A percentile compares a stretch with the other conserved stretches of the same genome.
phyloP scores from a whole-genome alignment of 2,797 vertebrate genomes.

The Emydoidea blandingii region DNA sequence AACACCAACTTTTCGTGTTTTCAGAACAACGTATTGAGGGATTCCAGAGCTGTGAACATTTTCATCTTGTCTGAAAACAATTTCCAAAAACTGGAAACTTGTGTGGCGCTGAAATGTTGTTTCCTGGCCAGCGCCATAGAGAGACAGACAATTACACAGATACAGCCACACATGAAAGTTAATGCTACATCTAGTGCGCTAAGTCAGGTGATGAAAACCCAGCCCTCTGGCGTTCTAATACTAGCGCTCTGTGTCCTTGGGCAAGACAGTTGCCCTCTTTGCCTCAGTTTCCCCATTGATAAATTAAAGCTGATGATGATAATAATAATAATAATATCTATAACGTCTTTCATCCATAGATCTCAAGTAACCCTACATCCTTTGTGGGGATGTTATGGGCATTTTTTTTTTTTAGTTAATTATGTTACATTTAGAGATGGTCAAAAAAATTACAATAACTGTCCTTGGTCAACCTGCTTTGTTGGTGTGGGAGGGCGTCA shows the following conservation, averaged over 20 bases:
- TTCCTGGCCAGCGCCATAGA: background rate
- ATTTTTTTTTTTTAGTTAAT: slow-evolving; percentile 38
- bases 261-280: slow-evolving; percentile 15
- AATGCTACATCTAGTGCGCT: slow-evolving; percentile 26
- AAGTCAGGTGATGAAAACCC: slow-evolving; percentile 21
- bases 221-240: background rate
- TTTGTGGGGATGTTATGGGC: slow-evolving; percentile 14
- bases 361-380: slow-evolving; percentile 50
- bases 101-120: background rate
- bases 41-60: background rate
- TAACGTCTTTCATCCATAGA: background rate
- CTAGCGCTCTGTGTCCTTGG: background rate
- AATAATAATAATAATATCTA: slow-evolving; percentile 53
- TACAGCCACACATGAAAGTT: slow-evolving; percentile 29
- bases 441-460: slow-evolving; percentile 61
- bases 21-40: no score
- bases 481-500: background rate
- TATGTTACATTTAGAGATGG: slow-evolving; percentile 28
- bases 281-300: slow-evolving; percentile 28
- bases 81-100: no score
- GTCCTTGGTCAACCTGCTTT: background rate
- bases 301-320: slow-evolving; percentile 28
- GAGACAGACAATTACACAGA: background rate
- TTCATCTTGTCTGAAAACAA: background rate
- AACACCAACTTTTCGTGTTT: background rate